phyloP scores from a whole-genome alignment of 2,113 vertebrate species.

The Mus pahari region DNA sequence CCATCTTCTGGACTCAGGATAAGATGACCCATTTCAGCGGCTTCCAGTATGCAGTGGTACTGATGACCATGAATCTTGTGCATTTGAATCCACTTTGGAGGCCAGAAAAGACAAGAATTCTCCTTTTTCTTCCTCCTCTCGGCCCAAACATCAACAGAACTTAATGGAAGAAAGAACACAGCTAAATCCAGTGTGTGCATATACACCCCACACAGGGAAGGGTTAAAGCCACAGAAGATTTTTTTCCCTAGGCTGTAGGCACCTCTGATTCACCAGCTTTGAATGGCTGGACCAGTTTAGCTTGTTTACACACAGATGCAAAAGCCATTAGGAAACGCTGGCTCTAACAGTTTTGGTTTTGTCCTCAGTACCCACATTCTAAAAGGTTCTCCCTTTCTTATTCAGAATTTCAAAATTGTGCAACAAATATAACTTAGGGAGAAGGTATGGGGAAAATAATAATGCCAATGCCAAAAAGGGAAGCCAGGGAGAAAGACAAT shows the following conservation, averaged over 20 bases:
- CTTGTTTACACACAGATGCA: constrained; percentile 36
- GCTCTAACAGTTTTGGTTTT: constrained; percentile 14
- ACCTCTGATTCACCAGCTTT: constrained; percentile 63
- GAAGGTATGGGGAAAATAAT: constrained; percentile 40
- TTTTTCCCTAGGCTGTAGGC: not conserved
- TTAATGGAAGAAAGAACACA: not conserved
- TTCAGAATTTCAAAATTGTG: constrained; percentile 29
- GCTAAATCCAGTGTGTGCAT: not conserved
- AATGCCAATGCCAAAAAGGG: not conserved
- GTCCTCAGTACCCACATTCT: not conserved
- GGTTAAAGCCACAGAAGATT: constrained; percentile 41
- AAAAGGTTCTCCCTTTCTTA: not conserved
- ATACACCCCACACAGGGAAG: not conserved
- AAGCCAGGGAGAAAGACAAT: constrained; percentile 74
- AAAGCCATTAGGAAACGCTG: not conserved
- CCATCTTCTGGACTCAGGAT: not conserved
- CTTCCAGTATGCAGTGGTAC: not conserved
- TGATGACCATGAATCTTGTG: not conserved
- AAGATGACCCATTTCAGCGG: not conserved
- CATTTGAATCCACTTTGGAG: not conserved
- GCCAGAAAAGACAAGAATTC: not conserved
- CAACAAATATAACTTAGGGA: constrained; percentile 10
- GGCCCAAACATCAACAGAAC: not conserved
- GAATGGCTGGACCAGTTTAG: constrained; percentile 24
- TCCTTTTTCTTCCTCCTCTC: not conserved